These are phyloP conservation scores for Dendrocincla fuliginosa DNA, from an alignment of 2,797 vertebrate species.

Conservation along the genomic window DNA sequence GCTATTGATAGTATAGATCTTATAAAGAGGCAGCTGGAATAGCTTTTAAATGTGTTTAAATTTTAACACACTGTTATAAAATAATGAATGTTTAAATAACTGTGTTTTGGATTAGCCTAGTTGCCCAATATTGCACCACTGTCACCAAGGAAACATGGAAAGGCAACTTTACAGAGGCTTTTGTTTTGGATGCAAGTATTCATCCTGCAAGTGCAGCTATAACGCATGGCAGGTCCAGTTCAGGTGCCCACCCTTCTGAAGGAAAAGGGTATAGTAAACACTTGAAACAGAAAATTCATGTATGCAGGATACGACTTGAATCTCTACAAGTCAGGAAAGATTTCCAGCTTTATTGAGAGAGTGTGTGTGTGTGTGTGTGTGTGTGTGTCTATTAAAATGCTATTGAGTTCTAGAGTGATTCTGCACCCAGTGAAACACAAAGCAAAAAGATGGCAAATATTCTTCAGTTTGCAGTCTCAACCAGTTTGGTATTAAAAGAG, in stretches of 20 bases:
- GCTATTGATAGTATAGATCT: slow-evolving; percentile 1
- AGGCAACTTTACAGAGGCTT: not conserved
- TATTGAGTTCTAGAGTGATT: not conserved
- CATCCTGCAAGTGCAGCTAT: not conserved
- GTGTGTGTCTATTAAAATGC: not conserved
- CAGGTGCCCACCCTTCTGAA: not conserved
- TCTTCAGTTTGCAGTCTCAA: not conserved
- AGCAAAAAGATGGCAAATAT: not conserved
- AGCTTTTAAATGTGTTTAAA: slow-evolving; percentile 44
- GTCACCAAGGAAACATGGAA: slow-evolving; percentile 46
- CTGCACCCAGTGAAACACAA: not conserved
- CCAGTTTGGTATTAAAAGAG: not conserved
- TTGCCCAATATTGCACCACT: not conserved
- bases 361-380: no score
- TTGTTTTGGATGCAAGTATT: not conserved
- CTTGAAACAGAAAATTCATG: not conserved
- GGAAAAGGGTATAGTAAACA: not conserved
- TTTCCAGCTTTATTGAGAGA: not conserved
- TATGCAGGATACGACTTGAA: not conserved
- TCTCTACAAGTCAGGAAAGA: not conserved
- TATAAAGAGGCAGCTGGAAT: slow-evolving; percentile 15
- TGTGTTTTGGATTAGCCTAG: slow-evolving; percentile 2
- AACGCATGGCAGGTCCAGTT: not conserved
- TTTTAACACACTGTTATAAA: slow-evolving; percentile 39
- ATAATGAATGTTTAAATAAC: slow-evolving; percentile 55